Base-by-base conservation (phyloP, 2,888 invertebrate species). In the Sturmia bella region DNA sequence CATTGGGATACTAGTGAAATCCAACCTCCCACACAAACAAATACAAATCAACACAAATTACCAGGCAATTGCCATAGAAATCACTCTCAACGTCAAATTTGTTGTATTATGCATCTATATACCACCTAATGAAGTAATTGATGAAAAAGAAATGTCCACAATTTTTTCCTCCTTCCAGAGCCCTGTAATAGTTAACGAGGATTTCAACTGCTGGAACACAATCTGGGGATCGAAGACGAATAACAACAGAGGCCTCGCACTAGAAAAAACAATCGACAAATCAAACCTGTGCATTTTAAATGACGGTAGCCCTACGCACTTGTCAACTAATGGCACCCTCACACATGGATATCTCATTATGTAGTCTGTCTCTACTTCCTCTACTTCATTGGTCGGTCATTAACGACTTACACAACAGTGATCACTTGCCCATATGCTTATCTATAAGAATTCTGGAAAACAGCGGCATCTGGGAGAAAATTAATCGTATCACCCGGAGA, bases 391-490 rank as follows among this genome's bases (percentile, higher is more conserved):
- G 39, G 19, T 13, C 57, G 3, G 17, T 21, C 12, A 19, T 56
- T 1, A 19, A 41, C 7, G 66, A 50, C 39, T 11, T 52, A 19
- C 52, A 66, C 12, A 39, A 39, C 39, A 54, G 69, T 13, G 27
- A 56, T n/a, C 43, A 45, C 19, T 69, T 56, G 7, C 19, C 68
- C 11, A 68, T 56, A n/a, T 6, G 3, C 1, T 27, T 54, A 7
- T 50, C 41, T 0, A 2, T 54, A 7, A 24, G 21, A 11, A 17
- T 21, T 3, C 11, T 2, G 19, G 39, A 37, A 7, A 39, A 48
- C 32, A 48, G 39, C n/a, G 3, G 7, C 27, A 52, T 79, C 19
- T 79, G 66, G 61, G 32, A 59, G 13, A 48, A 73, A 57, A 39
- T 78, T 11, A 66, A 59, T 11, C 27, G 50, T 13, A 37, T 78